These are phyloP conservation scores for Poeciliopsis turneri DNA, from an alignment of 2,797 vertebrate species.

Conservation along the genomic window DNA sequence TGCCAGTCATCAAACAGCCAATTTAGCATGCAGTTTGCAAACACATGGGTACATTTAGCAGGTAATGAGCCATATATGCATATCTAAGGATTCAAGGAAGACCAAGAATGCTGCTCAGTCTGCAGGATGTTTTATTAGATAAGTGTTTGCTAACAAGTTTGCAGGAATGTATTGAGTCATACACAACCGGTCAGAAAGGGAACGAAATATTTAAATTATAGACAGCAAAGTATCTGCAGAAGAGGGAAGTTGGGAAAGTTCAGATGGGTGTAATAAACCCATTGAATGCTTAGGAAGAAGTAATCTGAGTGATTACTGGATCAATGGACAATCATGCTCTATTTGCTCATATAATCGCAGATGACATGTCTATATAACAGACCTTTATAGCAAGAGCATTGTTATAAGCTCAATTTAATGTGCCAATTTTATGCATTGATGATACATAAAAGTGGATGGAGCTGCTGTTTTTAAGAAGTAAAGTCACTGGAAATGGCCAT, in stretches of 20 bases:
- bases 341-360: background rate
- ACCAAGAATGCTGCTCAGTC: background rate
- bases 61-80: constrained; percentile 12
- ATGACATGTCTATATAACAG: background rate
- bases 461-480: background rate
- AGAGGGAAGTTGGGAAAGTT: background rate
- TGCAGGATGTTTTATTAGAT: constrained; percentile 1
- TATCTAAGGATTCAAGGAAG: constrained; percentile 3
- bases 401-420: background rate
- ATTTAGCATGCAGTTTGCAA: constrained; percentile 7
- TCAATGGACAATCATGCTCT: background rate
- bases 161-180: background rate
- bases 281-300: background rate
- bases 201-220: background rate
- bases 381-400: background rate
- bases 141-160: constrained; percentile 3
- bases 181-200: background rate
- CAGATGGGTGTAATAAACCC: background rate
- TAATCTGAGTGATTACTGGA: background rate
- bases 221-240: background rate
- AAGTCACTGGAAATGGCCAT: background rate
- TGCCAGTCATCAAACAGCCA: constrained; percentile 16
- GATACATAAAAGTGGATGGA: background rate
- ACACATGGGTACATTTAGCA: constrained; percentile 18
- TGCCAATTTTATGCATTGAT: background rate